Conservation (phyloP, 2,797 vertebrate genomes). For the Cyclura pinguis region DNA sequence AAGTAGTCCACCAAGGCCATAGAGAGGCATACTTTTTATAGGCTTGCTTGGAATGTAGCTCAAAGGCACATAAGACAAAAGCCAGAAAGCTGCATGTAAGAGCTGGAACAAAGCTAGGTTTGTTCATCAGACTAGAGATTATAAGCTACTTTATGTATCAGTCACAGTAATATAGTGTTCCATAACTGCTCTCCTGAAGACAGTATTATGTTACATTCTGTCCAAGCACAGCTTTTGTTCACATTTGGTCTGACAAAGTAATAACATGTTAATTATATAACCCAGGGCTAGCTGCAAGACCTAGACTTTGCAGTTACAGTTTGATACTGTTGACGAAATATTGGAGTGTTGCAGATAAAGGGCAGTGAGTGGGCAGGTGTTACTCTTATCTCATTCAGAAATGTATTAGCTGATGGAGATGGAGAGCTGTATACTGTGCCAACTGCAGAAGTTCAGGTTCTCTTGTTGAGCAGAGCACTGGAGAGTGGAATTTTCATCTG, state of each 20-base stretch:
- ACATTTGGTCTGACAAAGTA: background rate
- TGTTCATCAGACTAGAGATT: background rate
- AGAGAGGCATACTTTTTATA: background rate
- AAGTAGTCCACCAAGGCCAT: background rate
- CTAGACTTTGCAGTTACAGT: accelerated
- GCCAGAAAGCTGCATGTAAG: slow-evolving; percentile 1
- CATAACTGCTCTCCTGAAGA: background rate
- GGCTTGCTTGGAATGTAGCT: background rate
- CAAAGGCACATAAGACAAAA: background rate
- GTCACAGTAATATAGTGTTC: background rate
- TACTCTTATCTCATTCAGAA: slow-evolving; percentile 5
- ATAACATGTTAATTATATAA: background rate
- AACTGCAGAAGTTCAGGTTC: accelerated
- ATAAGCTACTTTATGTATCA: slow-evolving; percentile 13
- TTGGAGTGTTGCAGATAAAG: background rate
- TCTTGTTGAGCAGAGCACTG: background rate
- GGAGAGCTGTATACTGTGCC: background rate
- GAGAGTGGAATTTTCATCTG: accelerated
- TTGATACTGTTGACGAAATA: background rate
- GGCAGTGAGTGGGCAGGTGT: background rate
- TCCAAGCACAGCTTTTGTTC: accelerated
- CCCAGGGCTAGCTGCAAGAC: background rate
- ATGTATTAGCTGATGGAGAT: background rate
- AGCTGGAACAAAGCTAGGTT: background rate
- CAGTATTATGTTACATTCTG: background rate